Base-by-base conservation (phyloP, 1,140 invertebrate genomes). In the Vanessa tameamea region DNA sequence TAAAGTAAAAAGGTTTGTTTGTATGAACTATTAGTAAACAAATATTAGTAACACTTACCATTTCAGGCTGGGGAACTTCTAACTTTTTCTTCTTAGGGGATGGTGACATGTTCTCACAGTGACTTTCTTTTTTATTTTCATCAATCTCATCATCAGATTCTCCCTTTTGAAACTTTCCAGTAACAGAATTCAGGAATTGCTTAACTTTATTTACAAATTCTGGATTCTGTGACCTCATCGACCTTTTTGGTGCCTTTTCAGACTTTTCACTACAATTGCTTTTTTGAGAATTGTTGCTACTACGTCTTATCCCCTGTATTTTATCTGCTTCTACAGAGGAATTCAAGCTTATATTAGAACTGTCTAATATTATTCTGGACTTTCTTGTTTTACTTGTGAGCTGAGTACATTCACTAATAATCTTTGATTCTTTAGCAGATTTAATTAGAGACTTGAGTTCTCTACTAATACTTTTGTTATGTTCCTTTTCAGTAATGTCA, bases 131-230 rank as follows among this genome's bases (percentile, higher is more conserved):
- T 71, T 82, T 82, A 51, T 74, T 69, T 31, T 84, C 78, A 51
- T 82, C 80, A 11, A 66, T 26, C 16, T 87, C 87, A 78, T 91
- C 88, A 68, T 88, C 87, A 47, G 77, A 79, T 37, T 87, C 83
- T 16, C 12, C 16, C 75, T 87, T 87, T 57, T 79, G 77, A 73
- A 70, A 63, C 75, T 88, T 93, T 43, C 90, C 83, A 51, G 88
- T 86, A 0, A 93, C 90, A 53, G 90, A 92, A 76, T 93, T 93
- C 1, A 95, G 80, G 78, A 95, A 95, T 64, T 93, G 93, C 64
- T 89, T 93, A 26, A 94, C 94, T 78, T 94, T 95, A 57, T 91
- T 90, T 0, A 93, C 93, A 89, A 95, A 94, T 50, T 95, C 94
- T 23, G 94, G 92, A 82, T 94, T 95, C 78, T 94, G 92, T 20